A percentile compares a stretch with the other conserved stretches of the same genome.
Evolutionary conservation across 53 echinoderm and acorn worm species (phyloP).

Genomic region (Mesocentrotus franciscanus): DNA sequence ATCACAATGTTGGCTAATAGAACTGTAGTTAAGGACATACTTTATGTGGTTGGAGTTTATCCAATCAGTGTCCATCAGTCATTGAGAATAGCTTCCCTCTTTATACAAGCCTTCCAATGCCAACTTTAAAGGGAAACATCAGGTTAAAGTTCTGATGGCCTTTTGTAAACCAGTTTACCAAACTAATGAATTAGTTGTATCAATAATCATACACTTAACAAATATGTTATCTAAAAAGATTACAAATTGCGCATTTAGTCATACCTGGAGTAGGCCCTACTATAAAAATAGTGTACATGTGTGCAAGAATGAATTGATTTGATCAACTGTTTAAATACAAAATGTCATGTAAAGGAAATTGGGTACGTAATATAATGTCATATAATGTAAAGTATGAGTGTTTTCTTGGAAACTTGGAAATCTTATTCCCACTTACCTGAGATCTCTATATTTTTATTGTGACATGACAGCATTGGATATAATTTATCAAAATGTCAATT

Average conservation of each 20-base stretch:
- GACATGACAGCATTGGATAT: no score
- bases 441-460: background rate
- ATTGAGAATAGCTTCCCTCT: conserved; percentile 22
- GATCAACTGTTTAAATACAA: no score
- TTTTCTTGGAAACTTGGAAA: background rate
- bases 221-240: no score
- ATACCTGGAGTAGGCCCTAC: no score
- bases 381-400: background rate
- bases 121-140: conserved; percentile 45
- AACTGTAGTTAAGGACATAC: background rate
- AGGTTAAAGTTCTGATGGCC: background rate
- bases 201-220: no score
- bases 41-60: background rate
- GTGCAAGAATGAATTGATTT: no score
- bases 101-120: background rate
- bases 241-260: no score
- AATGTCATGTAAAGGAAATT: no score
- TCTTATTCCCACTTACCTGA: background rate
- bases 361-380: background rate
- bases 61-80: conserved; percentile 11
- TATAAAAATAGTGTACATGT: no score
- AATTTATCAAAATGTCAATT: no score
- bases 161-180: background rate
- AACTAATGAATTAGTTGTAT: background rate
- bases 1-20: background rate